Evolutionary conservation across 2,113 vertebrate species (phyloP).

Genomic region (Boulengeromyrus knoepffleri): DNA sequence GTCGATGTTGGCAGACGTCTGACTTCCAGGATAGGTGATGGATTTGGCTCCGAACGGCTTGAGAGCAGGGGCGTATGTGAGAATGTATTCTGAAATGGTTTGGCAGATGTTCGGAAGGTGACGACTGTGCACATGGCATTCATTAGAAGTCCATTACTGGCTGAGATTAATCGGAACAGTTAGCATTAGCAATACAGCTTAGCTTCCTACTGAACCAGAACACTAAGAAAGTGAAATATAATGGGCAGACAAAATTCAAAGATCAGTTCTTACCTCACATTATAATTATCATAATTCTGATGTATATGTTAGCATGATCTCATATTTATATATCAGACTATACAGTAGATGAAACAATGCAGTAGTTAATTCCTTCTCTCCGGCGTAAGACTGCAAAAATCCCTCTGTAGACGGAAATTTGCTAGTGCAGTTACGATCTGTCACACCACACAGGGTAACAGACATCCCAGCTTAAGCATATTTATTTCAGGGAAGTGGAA

Average conservation of each 20-base stretch:
- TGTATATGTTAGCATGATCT: not conserved
- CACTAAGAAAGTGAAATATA: not conserved
- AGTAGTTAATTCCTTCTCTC: not conserved
- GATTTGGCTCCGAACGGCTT: conserved; percentile 95
- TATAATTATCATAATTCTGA: not conserved
- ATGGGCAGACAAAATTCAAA: not conserved
- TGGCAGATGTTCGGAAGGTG: conserved; percentile 66
- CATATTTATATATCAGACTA: not conserved
- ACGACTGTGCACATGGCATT: conserved; percentile 57
- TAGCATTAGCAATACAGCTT: conserved; percentile 53
- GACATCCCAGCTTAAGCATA: not conserved
- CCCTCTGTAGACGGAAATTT: not conserved
- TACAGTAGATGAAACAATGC: not conserved
- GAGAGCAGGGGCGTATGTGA: conserved; percentile 94
- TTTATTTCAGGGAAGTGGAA: not conserved
- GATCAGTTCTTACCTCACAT: not conserved
- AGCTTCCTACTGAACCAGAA: not conserved
- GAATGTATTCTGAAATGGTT: conserved; percentile 88
- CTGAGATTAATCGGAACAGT: conserved; percentile 47
- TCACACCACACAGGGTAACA: not conserved
- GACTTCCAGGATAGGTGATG: conserved; percentile 73
- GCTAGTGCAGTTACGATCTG: not conserved
- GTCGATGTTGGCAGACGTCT: conserved; percentile 78
- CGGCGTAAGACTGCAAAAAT: not conserved
- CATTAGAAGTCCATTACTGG: not conserved